phyloP scores from a whole-genome alignment of 2,888 invertebrate species.

The Drosophila tanythrix region DNA sequence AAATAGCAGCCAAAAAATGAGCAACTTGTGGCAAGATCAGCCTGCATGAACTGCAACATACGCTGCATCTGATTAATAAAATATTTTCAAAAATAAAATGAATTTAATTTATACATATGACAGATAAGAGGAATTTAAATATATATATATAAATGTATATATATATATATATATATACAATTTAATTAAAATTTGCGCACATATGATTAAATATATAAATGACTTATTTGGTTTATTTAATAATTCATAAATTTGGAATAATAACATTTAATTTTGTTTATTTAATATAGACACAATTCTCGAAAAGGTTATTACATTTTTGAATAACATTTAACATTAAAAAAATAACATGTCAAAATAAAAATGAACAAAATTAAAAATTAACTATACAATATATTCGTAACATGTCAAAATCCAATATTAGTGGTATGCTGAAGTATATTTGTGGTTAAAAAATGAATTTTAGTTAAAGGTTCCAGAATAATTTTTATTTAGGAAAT shows the following conservation, averaged over 20 bases:
- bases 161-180: too few species aligned
- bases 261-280: background rate
- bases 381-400: background rate
- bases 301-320: background rate
- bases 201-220: background rate
- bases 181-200: background rate
- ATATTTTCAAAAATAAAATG: background rate
- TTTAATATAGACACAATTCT: background rate
- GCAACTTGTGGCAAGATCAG: slow-evolving; percentile 9
- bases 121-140: background rate
- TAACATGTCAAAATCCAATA: background rate
- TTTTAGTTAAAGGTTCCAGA: background rate
- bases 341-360: background rate
- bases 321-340: background rate
- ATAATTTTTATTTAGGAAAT: background rate
- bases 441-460: background rate
- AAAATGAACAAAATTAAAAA: background rate
- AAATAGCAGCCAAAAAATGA: slow-evolving; percentile 53
- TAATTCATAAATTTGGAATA: background rate
- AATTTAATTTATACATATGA: too few species aligned
- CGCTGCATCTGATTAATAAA: slow-evolving; percentile 14
- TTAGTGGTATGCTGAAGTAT: background rate
- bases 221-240: too few species aligned
- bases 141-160: background rate
- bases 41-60: background rate